These are phyloP conservation scores for Synodontis membranacea DNA, from an alignment of 2,113 vertebrate species.

Conservation along the genomic window DNA sequence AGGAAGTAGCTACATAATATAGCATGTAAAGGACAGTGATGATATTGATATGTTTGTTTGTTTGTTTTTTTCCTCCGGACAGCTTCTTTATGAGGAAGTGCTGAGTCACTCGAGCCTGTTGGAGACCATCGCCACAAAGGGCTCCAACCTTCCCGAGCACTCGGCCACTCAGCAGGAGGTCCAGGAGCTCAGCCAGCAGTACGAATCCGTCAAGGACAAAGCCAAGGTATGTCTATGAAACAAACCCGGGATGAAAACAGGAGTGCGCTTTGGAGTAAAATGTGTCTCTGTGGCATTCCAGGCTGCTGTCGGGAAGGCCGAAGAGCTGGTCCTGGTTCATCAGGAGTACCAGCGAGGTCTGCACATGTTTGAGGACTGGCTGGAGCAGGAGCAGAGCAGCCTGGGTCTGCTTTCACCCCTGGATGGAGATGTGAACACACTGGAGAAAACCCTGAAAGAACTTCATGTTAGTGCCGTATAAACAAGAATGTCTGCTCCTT, in stretches of 20 bases:
- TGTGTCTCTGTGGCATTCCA: conserved; percentile 58
- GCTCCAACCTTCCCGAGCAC: conserved; percentile 86
- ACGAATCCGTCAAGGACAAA: conserved; percentile 79
- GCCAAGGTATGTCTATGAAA: conserved; percentile 74
- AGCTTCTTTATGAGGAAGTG: conserved; percentile 93
- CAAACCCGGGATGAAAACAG: background rate
- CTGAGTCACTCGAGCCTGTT: conserved; percentile 86
- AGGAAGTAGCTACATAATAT: background rate
- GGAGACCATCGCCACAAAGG: conserved; percentile 89
- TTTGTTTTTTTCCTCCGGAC: conserved; percentile 38
- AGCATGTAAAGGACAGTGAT: background rate
- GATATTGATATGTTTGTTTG: background rate
- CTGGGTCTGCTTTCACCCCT: conserved; percentile 78
- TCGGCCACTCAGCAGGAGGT: conserved; percentile 87
- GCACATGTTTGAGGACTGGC: conserved; percentile 90
- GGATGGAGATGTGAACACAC: conserved; percentile 78
- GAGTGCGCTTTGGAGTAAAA: background rate
- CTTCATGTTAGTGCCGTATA: conserved; percentile 78
- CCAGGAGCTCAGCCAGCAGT: conserved; percentile 86
- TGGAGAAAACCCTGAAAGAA: conserved; percentile 79
- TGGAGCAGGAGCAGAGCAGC: conserved; percentile 86
- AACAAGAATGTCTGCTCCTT: background rate
- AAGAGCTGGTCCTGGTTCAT: conserved; percentile 84
- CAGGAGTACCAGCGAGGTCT: conserved; percentile 90
- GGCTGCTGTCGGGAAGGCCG: conserved; percentile 83